A percentile compares a stretch with the other conserved stretches of the same genome.
Conservation (phyloP, 2,888 invertebrate species). For the Cylloceria caligata region DNA sequence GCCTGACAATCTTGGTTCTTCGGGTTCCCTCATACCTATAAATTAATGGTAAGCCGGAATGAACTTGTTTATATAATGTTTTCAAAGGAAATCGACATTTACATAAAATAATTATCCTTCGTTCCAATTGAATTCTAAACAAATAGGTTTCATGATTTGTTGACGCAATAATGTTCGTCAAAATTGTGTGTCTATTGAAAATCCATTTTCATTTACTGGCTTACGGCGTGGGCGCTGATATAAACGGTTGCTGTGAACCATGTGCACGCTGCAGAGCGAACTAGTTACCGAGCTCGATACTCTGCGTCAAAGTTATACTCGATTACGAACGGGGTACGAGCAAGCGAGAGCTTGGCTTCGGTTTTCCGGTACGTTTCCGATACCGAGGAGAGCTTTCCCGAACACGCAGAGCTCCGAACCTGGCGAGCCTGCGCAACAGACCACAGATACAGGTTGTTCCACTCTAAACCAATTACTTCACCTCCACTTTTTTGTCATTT, state of each 20-base stretch:
- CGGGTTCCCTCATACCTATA: slow-evolving; percentile 77
- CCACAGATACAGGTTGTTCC: neutral
- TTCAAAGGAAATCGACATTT: neutral
- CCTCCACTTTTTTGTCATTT: neutral
- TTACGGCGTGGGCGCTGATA: neutral
- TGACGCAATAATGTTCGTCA: neutral
- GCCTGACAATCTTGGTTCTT: slow-evolving; percentile 74
- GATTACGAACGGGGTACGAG: slow-evolving; percentile 84
- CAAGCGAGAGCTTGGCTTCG: slow-evolving; percentile 15
- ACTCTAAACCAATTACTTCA: neutral
- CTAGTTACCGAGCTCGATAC: slow-evolving; percentile 58
- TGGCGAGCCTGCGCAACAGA: slow-evolving; percentile 1
- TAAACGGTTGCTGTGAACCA: neutral
- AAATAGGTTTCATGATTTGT: neutral
- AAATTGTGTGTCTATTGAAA: neutral
- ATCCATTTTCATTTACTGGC: slow-evolving; percentile 28
- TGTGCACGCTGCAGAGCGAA: neutral
- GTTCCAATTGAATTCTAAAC: neutral
- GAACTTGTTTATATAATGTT: neutral
- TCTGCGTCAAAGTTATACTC: slow-evolving; percentile 66
- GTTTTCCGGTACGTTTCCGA: slow-evolving; percentile 26
- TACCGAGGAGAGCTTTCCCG: neutral
- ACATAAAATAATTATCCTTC: neutral
- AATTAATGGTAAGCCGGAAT: slow-evolving; percentile 5
- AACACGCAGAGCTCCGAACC: neutral